These are phyloP conservation scores for Ophonus ardosiacus DNA, from an alignment of 2,888 invertebrate species.

Conservation along the genomic window DNA sequence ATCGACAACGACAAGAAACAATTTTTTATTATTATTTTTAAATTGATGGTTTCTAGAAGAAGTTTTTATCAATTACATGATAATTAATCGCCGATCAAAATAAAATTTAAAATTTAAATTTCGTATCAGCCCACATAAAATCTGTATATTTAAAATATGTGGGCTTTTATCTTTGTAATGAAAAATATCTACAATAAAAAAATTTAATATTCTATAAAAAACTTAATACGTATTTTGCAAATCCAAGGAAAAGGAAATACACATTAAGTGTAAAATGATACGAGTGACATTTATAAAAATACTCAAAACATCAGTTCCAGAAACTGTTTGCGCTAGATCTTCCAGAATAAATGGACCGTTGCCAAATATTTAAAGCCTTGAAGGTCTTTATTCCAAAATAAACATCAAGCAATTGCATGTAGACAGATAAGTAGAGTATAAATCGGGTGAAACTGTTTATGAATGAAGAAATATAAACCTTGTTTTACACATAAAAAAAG, in stretches of 20 bases:
- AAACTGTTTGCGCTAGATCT: not conserved
- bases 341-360: constrained; percentile 9
- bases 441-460: not conserved
- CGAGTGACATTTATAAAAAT: not conserved
- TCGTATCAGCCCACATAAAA: not conserved
- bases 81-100: too few species aligned
- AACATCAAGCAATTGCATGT: not conserved
- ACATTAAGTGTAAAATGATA: not conserved
- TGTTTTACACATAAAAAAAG: not conserved
- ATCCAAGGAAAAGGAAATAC: not conserved
- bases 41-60: too few species aligned
- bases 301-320: not conserved
- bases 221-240: not conserved
- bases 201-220: not conserved
- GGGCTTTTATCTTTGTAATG: not conserved
- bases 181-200: not conserved
- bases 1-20: too few species aligned
- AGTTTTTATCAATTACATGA: too few species aligned
- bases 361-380: constrained; percentile 1
- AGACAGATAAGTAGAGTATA: not conserved
- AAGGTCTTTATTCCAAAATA: constrained; percentile 18
- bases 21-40: too few species aligned
- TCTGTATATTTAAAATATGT: not conserved
- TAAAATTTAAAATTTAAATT: not conserved
- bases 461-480: not conserved